phyloP scores from a whole-genome alignment of 2,888 invertebrate species.

The Sylvicola fuscatus region DNA sequence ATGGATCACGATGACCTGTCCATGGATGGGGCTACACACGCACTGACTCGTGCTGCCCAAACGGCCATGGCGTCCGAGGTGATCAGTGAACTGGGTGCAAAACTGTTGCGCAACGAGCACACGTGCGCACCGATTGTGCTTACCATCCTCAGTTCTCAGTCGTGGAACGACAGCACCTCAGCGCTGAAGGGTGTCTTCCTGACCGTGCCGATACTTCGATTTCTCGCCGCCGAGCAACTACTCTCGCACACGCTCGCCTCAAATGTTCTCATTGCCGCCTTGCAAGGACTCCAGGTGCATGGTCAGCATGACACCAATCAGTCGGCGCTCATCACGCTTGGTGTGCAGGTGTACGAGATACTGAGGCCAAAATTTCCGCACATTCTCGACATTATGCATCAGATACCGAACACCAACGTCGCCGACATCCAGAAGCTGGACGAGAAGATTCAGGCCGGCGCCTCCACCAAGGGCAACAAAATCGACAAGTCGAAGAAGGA shows the following conservation, averaged over 20 bases:
- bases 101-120: slow-evolving; percentile 42
- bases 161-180: slow-evolving; percentile 72
- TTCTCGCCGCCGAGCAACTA: slow-evolving; percentile 38
- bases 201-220: slow-evolving; percentile 47
- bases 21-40: slow-evolving; percentile 42
- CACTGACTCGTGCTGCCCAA: slow-evolving; percentile 25
- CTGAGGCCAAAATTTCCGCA: slow-evolving; percentile 56
- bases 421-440: slow-evolving; percentile 68
- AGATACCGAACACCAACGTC: slow-evolving; percentile 64
- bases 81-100: slow-evolving; percentile 61
- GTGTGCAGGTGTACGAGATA: slow-evolving; percentile 69
- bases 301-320: slow-evolving; percentile 84
- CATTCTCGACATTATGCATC: slow-evolving; percentile 41
- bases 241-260: slow-evolving; percentile 44
- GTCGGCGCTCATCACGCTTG: slow-evolving; percentile 46
- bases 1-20: slow-evolving; percentile 47
- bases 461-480: slow-evolving; percentile 49
- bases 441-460: slow-evolving; percentile 48
- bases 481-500: slow-evolving; percentile 82
- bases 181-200: slow-evolving; percentile 62
- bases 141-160: slow-evolving; percentile 42
- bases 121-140: slow-evolving; percentile 42
- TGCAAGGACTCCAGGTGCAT: slow-evolving; percentile 63
- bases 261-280: slow-evolving; percentile 54
- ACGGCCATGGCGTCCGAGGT: slow-evolving; percentile 40